These are phyloP conservation scores for Riparia riparia DNA, from an alignment of 2,113 vertebrate species.

Conservation along the genomic window DNA sequence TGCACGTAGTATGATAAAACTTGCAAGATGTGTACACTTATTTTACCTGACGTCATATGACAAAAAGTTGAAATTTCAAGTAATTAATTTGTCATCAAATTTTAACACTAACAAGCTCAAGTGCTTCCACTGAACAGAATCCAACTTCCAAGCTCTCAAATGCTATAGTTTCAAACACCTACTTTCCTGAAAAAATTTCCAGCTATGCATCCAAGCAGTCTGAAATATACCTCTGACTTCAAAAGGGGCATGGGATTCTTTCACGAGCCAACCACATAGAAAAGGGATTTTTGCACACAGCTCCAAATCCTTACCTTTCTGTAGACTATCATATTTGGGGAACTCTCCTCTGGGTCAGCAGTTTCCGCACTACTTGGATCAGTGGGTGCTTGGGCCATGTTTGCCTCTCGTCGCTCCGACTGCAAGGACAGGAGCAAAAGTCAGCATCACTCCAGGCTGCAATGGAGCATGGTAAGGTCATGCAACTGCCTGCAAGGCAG, in stretches of 20 bases:
- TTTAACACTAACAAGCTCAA: background rate
- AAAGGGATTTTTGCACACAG: background rate
- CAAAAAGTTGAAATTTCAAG: background rate
- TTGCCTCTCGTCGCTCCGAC: constrained; percentile 58
- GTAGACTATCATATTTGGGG: constrained; percentile 98
- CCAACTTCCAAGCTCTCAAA: background rate
- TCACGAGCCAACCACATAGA: fast-evolving
- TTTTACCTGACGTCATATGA: background rate
- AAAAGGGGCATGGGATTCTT: background rate
- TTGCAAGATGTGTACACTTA: background rate
- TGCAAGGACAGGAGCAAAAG: constrained; percentile 64
- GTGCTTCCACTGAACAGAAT: background rate
- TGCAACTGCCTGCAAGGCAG: background rate
- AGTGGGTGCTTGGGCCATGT: constrained; percentile 88
- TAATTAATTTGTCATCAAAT: background rate
- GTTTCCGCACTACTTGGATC: constrained; percentile 79
- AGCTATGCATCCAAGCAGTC: background rate
- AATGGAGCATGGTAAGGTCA: background rate
- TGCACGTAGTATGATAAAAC: background rate
- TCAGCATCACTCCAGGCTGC: background rate
- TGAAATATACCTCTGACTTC: background rate
- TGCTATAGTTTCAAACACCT: background rate
- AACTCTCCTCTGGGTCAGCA: constrained; percentile 88
- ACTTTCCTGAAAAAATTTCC: background rate
- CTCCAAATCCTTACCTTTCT: constrained; percentile 83